Evolutionary conservation across 2,888 invertebrate genomes (phyloP), one percentile per base, ranked within the genome.

Genomic region (Anarsia innoxiella): DNA sequence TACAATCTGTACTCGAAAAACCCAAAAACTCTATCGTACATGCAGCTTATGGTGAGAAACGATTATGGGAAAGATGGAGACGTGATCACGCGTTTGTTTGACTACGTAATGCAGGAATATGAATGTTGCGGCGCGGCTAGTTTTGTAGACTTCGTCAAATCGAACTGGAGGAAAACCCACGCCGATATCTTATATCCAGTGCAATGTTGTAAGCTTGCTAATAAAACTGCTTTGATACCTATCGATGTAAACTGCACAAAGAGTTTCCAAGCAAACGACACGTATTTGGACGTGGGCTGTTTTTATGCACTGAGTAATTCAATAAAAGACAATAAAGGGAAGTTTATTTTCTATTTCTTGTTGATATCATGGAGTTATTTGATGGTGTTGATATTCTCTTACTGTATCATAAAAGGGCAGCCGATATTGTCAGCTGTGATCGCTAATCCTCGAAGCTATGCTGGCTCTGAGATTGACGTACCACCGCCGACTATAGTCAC

Each of bases 51-150:
- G 0, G 42, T 84, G 37, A 40, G 48, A 1, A 51, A 41, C 0
- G 55, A 64, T 31, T 84, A 84, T 39, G 83, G 83, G 0, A 67
- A 57, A 33, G 68, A 77, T 1, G 61, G 74, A 8, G 79, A 83
- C 46, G 48, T 83, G 0, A 58, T 79, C 3, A 74, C 77, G 0
- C 53, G 57, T 31, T 11, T 74, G 1, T 78, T 71, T 73, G 53
- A 83, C 23, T 62, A 76, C 34, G 30, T 77, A 1, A 84, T 84
- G 83, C 40, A 73, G 2, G 63, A 67, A 3, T 65, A 74, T 28
- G 57, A 79, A 41, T 85, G 84, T 44, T 85, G 84, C 34, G 84
- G 84, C 0, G 72, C 64, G 0, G 50, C 61, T 0, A 53, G 51
- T 13, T 76, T 64, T 35, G 55, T 41, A 34, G 83, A 85, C 39